A percentile compares a stretch with the other conserved stretches of the same genome.
Evolutionary conservation across 2,888 invertebrate species (phyloP).

Genomic region (Pyrocoelia pectoralis): DNA sequence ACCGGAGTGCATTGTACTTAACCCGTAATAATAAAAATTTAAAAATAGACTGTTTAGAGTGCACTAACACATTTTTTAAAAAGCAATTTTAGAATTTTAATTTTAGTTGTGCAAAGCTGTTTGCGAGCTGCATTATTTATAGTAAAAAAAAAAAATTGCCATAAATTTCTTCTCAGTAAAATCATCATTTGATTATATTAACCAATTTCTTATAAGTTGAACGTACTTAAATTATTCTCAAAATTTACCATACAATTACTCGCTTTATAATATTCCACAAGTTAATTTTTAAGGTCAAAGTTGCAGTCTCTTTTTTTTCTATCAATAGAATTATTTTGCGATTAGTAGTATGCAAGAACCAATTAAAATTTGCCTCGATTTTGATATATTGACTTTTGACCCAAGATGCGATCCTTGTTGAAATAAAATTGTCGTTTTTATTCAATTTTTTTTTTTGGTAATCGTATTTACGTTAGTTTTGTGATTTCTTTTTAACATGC

Average conservation of each 20-base stretch:
- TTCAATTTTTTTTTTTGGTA: background rate
- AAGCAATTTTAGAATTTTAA: conserved; percentile 39
- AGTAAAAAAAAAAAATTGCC: conserved; percentile 15
- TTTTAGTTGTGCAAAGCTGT: conserved; percentile 33
- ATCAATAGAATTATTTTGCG: conserved; percentile 12
- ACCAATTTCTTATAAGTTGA: conserved; percentile 13
- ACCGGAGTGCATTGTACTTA: conserved; percentile 43
- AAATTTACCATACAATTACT: conserved; percentile 21
- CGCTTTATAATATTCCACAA: conserved; percentile 1
- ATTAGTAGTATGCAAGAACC: background rate
- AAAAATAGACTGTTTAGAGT: conserved; percentile 39
- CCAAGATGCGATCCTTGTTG: background rate
- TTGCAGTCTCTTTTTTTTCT: background rate
- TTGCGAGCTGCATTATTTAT: conserved; percentile 1
- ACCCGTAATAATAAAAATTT: conserved; percentile 36
- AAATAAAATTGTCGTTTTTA: conserved; percentile 2
- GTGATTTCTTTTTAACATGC: conserved; percentile 3
- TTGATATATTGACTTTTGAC: conserved; percentile 15
- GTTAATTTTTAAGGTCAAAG: background rate
- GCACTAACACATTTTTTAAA: conserved; percentile 37
- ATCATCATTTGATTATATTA: background rate
- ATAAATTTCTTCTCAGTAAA: background rate
- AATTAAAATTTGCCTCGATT: conserved; percentile 9
- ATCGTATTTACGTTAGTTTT: conserved; percentile 12
- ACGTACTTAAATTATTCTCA: conserved; percentile 6